Conservation (phyloP, 2,113 vertebrate species). For the Heloderma charlesbogerti region DNA sequence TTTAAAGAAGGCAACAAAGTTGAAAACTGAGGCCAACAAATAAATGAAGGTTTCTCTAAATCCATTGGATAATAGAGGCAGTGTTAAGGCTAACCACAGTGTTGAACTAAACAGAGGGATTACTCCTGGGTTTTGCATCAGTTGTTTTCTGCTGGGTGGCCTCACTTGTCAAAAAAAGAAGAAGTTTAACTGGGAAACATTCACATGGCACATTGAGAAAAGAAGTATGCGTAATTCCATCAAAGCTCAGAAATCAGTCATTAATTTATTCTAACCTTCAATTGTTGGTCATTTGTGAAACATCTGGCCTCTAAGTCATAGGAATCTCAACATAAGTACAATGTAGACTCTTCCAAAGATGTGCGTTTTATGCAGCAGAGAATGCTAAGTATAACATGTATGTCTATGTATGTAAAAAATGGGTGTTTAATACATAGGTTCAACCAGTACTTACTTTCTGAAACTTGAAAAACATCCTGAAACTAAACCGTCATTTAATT, state of each 20-base stretch:
- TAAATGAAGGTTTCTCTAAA: slow-evolving; percentile 99
- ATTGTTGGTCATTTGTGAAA: slow-evolving; percentile 94
- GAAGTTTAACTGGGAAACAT: slow-evolving; percentile 90
- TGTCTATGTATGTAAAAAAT: slow-evolving; percentile 11
- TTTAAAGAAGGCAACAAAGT: slow-evolving; percentile 83
- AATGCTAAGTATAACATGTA: neutral
- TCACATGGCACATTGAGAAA: slow-evolving; percentile 94
- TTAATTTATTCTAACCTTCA: slow-evolving; percentile 95
- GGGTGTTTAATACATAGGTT: slow-evolving; percentile 24
- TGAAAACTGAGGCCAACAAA: slow-evolving; percentile 92
- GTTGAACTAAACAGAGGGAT: slow-evolving; percentile 96
- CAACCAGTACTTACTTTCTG: slow-evolving; percentile 47
- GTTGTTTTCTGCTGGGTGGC: slow-evolving; percentile 99
- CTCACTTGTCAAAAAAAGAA: slow-evolving; percentile 94
- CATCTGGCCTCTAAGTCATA: slow-evolving; percentile 89
- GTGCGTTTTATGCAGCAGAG: slow-evolving; percentile 45
- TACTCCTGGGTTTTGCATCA: slow-evolving; percentile 99
- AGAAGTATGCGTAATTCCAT: slow-evolving; percentile 99
- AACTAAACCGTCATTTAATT: slow-evolving; percentile 66
- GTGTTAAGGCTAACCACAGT: slow-evolving; percentile 98
- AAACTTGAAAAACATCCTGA: slow-evolving; percentile 57
- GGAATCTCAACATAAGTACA: slow-evolving; percentile 77
- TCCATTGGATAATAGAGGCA: slow-evolving; percentile 99
- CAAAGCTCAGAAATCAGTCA: slow-evolving; percentile 98
- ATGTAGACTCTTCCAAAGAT: slow-evolving; percentile 63